Percentiles rank a stretch among this genome's conserved stretches.
phyloP scores from a whole-genome alignment of 1,140 invertebrate genomes.

The Eriosoma lanigerum region DNA sequence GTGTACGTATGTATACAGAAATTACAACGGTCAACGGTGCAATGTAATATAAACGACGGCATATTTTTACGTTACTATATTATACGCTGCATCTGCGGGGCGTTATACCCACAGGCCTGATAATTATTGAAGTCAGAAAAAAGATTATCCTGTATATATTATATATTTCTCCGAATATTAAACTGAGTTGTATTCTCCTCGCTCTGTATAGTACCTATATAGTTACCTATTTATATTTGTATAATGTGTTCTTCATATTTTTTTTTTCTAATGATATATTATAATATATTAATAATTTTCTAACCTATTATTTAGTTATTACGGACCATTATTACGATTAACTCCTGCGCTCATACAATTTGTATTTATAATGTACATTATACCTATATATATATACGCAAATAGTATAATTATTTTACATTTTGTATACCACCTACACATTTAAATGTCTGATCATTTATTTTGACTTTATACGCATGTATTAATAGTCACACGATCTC shows the following conservation, averaged over 20 bases:
- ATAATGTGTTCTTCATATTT: too few species aligned
- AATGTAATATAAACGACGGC: background rate
- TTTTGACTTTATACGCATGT: background rate
- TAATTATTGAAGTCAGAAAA: slow-evolving; percentile 10
- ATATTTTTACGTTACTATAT: slow-evolving; percentile 1
- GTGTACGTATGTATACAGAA: background rate
- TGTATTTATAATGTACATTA: background rate
- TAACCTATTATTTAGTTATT: background rate
- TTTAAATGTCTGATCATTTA: background rate
- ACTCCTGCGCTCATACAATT: too few species aligned
- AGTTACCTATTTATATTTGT: too few species aligned
- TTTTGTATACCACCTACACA: background rate
- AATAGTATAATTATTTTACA: background rate
- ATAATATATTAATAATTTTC: slow-evolving; percentile 8
- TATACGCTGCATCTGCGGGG: background rate
- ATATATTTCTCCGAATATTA: background rate
- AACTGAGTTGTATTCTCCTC: background rate
- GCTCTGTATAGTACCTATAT: background rate
- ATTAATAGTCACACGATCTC: background rate
- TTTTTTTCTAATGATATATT: background rate
- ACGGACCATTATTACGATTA: too few species aligned
- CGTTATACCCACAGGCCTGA: slow-evolving; percentile 5
- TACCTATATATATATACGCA: background rate
- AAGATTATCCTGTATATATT: background rate
- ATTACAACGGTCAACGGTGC: background rate